These are phyloP conservation scores for Stenolophus ochropezus DNA, from an alignment of 2,888 invertebrate species.

Conservation along the genomic window DNA sequence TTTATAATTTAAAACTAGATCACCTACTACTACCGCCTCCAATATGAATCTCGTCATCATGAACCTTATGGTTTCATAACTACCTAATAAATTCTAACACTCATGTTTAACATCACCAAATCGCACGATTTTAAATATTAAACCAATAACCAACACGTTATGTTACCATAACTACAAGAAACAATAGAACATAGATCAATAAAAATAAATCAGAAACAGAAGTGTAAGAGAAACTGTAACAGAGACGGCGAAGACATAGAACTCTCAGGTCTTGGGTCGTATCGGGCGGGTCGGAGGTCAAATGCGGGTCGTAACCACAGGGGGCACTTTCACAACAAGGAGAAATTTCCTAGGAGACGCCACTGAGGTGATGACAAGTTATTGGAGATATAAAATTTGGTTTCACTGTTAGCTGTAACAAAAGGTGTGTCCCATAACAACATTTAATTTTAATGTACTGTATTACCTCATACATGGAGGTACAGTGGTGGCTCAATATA, in stretches of 20 bases:
- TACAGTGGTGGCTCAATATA: no score
- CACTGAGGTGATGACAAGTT: neutral
- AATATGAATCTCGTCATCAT: conserved; percentile 3
- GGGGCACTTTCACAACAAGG: conserved; percentile 38
- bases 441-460: no score
- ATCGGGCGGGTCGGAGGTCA: conserved; percentile 21
- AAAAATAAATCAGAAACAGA: conserved; percentile 51
- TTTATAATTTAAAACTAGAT: neutral
- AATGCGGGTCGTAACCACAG: neutral
- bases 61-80: conserved; percentile 12
- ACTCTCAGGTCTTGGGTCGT: conserved; percentile 27
- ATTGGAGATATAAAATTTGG: neutral
- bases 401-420: neutral
- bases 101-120: conserved; percentile 13
- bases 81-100: conserved; percentile 16
- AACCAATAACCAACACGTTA: conserved; percentile 42
- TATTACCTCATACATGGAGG: no score
- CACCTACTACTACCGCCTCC: neutral
- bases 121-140: conserved; percentile 30
- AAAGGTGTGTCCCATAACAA: neutral
- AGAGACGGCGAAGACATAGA: conserved; percentile 17
- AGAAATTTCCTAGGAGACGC: neutral
- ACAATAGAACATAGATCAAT: conserved; percentile 20
- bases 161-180: conserved; percentile 29
- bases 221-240: conserved; percentile 36